Base-by-base conservation (phyloP, 23 tunicate genomes). In the Styela plicata region DNA sequence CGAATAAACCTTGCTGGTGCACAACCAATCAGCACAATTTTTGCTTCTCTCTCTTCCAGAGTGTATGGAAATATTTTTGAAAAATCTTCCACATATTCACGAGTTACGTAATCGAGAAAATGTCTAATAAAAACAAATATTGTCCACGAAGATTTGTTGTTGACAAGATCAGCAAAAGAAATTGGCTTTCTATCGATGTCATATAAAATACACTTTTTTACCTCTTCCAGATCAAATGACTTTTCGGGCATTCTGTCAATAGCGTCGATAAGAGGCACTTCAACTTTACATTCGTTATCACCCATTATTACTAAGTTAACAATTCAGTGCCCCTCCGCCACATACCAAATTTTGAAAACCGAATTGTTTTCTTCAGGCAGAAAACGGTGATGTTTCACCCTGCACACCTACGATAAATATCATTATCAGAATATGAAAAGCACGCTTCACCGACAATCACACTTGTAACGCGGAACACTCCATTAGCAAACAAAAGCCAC, bases 1-100 rank as follows among this genome's bases (percentile, higher is more conserved):
- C 67, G 74, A 70, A 90, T 90, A 67, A 74, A 82, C 13, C 86
- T 73, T 13, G 96, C 76, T 24, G 89, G 96, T 3, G 80, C 88
- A 62, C 96, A 90, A 18, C 96, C 89, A 29, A 90, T 85, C 28
- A 90, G 52, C 21, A 90, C 34, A 2, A 90, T 68, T 63, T 82
- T 80, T 5, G 81, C 82, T 20, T 75, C 69, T 18, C 31, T 33
- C 20, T 74, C 76, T 83, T 90, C 63, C 31, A 73, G 32, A 24
- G 25, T 44, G 29, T 76, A 57, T 7, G 88, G 88, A 74, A 90
- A 90, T 44, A 90, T 90, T 75, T 90, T 90, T 2, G 96, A 85
- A 66, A 90, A 90, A 74, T 90, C 89, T 69, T 90, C 96, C n/a
- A 81, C 96, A 82, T 90, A 90, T 69, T 90, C 96, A 75, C 83